Conservation (phyloP, 2,797 vertebrate genomes). For the Lindbergichthys nudifrons region DNA sequence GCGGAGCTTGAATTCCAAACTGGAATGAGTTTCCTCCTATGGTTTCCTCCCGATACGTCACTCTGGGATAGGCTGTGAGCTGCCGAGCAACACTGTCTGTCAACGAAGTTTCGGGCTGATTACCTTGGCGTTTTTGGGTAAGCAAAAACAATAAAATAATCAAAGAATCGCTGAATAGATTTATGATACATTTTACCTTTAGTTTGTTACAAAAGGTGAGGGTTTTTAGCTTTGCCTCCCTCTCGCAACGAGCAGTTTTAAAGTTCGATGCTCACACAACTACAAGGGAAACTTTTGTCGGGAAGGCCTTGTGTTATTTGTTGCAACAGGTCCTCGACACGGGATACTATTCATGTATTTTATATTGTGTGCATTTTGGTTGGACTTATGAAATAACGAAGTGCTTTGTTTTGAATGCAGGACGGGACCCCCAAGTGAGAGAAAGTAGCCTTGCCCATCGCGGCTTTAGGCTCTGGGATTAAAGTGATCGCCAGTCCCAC, state of each 20-base stretch:
- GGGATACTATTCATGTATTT: conserved; percentile 6
- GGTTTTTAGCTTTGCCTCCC: not conserved
- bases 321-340: conserved; percentile 79
- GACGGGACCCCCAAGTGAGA: conserved; percentile 49
- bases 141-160: conserved; percentile 38
- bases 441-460: conserved; percentile 67
- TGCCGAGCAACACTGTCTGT: conserved; percentile 57
- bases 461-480: conserved; percentile 68
- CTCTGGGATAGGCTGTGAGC: conserved; percentile 75
- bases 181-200: not conserved
- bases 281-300: conserved; percentile 78
- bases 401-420: conserved; percentile 47
- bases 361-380: not conserved
- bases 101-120: conserved; percentile 56
- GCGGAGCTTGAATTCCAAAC: conserved; percentile 80
- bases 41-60: conserved; percentile 73
- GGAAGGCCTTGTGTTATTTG: conserved; percentile 75
- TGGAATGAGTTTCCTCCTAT: conserved; percentile 71
- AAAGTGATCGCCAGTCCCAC: conserved; percentile 62
- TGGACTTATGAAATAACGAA: not conserved
- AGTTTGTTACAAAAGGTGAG: fast-evolving
- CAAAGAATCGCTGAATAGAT: fast-evolving
- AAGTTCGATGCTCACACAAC: conserved; percentile 74
- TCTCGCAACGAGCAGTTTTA: conserved; percentile 16
- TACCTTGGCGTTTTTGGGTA: conserved; percentile 49